Conservation (phyloP, 2,113 vertebrate genomes). For the Muntiacus muntjak region DNA sequence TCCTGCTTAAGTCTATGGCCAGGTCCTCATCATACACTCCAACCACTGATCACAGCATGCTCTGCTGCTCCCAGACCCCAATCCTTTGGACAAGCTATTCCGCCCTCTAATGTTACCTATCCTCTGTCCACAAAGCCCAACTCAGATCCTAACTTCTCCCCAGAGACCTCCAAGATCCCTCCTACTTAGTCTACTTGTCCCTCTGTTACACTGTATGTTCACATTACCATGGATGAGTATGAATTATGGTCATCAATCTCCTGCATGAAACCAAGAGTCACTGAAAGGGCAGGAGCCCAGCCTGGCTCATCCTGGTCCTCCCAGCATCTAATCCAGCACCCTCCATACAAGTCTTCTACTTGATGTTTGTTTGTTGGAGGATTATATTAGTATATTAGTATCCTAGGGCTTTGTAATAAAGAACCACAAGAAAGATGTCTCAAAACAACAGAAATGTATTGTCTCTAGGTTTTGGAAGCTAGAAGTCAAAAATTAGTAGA, state of each 20-base stretch:
- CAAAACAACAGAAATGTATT: background rate
- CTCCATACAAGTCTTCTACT: background rate
- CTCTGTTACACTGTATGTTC: background rate
- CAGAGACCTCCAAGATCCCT: background rate
- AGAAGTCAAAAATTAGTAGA: background rate
- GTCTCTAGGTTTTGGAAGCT: background rate
- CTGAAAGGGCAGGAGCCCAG: background rate
- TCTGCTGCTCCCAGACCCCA: background rate
- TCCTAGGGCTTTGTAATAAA: background rate
- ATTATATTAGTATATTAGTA: background rate
- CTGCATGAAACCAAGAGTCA: background rate
- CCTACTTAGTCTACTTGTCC: background rate
- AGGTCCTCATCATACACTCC: background rate
- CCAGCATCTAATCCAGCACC: background rate
- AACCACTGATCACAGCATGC: accelerated
- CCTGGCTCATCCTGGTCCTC: background rate
- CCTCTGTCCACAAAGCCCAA: background rate
- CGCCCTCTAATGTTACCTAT: background rate
- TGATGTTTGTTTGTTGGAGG: background rate
- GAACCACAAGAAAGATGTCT: background rate
- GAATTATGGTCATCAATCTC: background rate
- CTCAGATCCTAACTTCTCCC: background rate
- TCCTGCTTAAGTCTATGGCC: background rate
- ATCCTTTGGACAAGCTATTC: background rate
- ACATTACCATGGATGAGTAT: background rate